Base-by-base conservation (phyloP, 2,797 vertebrate species). In the Lithobates sylvaticus region DNA sequence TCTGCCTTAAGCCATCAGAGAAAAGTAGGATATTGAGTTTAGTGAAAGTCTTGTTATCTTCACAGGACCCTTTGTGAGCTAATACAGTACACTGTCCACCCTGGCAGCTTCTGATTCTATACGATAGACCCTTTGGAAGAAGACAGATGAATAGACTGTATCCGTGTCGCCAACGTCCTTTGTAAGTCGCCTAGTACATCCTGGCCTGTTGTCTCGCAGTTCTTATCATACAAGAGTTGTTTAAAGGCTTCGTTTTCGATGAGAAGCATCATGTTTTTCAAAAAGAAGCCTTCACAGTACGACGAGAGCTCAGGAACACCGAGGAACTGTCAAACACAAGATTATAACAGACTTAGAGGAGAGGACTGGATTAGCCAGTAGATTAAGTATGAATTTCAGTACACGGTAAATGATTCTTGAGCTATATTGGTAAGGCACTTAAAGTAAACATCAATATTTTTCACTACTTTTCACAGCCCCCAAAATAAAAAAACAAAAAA, bases 231-330 rank as follows among this genome's bases (percentile, higher is more conserved):
- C 79, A 99, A 93, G 76, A 99, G 95, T 94, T 97, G 97, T 92
- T 99, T 99, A 95, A 99, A 99, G 71, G 94, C 92, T 92, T 99
- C 98, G 0, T 98, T 96, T 91, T 99, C 98, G 2, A 99, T 97
- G 89, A 99, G 96, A 91, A 98, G 96, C 96, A 98, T 97, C 98
- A 99, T 98, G 90, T 99, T 99, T 95, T 99, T 99, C 91, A 99
- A 94, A 91, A 99, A 99, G 91, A 97, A 99, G 91, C 98, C 98
- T 96, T 99, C 97, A 21, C 98, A 98, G 91, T 98, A 99, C 2
- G 96, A 93, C 0, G 98, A 96, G 27, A 99, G 95, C 93, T 99
- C 98, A 0, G 92, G 92, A 86, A 97, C 96, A 5, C 97, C 97
- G 0, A 99, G 97, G 92, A 99, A 99, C 98, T 99, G 91, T 1